These are phyloP conservation scores for Ramazzottius varieornatus DNA, from an alignment of 2,888 invertebrate species.

Conservation along the genomic window DNA sequence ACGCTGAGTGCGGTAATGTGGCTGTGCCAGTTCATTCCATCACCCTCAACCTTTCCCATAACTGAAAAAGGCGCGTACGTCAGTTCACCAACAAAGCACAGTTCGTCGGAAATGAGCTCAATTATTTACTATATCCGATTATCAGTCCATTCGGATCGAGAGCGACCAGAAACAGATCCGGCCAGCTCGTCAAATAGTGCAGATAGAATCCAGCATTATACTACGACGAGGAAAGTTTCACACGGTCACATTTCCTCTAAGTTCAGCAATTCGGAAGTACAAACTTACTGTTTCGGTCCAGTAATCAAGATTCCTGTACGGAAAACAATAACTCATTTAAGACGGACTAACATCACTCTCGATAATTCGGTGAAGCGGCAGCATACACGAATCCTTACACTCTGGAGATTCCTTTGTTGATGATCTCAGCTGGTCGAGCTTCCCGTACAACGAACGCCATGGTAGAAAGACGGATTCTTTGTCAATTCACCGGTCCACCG, in stretches of 20 bases:
- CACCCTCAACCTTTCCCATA: conserved; percentile 96
- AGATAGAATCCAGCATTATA: conserved; percentile 50
- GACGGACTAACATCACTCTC: neutral
- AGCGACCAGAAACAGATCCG: conserved; percentile 89
- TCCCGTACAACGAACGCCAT: neutral
- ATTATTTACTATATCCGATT: conserved; percentile 86
- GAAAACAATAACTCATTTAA: neutral
- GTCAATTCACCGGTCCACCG: too few species aligned
- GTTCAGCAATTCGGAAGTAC: too few species aligned
- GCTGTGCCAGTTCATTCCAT: conserved; percentile 88
- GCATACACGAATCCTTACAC: neutral
- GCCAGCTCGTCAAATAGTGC: conserved; percentile 91
- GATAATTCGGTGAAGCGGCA: neutral
- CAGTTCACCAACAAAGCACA: neutral
- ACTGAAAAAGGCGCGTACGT: conserved; percentile 34
- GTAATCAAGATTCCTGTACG: conserved; percentile 67
- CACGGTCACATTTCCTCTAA: too few species aligned
- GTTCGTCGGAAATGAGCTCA: neutral
- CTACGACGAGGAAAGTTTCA: conserved; percentile 16
- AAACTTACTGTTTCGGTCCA: conserved; percentile 61
- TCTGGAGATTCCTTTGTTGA: neutral
- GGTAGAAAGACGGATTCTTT: too few species aligned
- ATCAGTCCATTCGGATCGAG: conserved; percentile 84
- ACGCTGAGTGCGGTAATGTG: conserved; percentile 95
- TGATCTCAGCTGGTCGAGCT: neutral